phyloP scores from a whole-genome alignment of 2,797 vertebrate species.

The Tapera naevia region DNA sequence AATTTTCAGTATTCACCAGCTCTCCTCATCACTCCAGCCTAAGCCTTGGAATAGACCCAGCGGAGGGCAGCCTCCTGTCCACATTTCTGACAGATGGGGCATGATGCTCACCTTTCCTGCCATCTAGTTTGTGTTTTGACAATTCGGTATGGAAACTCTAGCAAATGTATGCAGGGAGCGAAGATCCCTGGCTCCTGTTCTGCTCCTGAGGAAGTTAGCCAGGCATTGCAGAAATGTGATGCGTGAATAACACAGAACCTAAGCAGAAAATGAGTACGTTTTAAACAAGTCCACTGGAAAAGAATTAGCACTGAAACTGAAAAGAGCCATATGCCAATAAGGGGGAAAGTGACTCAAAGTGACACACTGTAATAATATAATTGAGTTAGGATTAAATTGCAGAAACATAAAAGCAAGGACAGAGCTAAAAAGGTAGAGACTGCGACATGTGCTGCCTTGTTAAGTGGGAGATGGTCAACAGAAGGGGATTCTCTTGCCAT shows the following conservation, averaged over 20 bases:
- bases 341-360: slow-evolving; percentile 70
- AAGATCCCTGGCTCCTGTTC: slow-evolving; percentile 42
- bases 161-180: slow-evolving; percentile 61
- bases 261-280: slow-evolving; percentile 74
- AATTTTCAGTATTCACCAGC: slow-evolving; percentile 55
- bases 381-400: slow-evolving; percentile 73
- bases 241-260: slow-evolving; percentile 55
- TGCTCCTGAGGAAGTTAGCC: slow-evolving; percentile 64
- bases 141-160: slow-evolving; percentile 58
- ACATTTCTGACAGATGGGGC: slow-evolving; percentile 43
- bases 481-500: slow-evolving; percentile 49
- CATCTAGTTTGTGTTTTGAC: slow-evolving; percentile 64
- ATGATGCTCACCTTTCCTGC: slow-evolving; percentile 59
- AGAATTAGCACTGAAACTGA: slow-evolving; percentile 76
- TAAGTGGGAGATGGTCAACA: slow-evolving; percentile 69
- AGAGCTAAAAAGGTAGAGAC: slow-evolving; percentile 54
- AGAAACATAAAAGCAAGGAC: slow-evolving; percentile 72
- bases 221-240: slow-evolving; percentile 68
- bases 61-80: slow-evolving; percentile 40
- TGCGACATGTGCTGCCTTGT: slow-evolving; percentile 52
- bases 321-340: slow-evolving; percentile 76
- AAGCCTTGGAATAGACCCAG: slow-evolving; percentile 53
- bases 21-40: slow-evolving; percentile 48
- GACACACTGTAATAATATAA: slow-evolving; percentile 72
- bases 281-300: slow-evolving; percentile 79